phyloP scores from a whole-genome alignment of 2,113 vertebrate species.

The Delphinus delphis region DNA sequence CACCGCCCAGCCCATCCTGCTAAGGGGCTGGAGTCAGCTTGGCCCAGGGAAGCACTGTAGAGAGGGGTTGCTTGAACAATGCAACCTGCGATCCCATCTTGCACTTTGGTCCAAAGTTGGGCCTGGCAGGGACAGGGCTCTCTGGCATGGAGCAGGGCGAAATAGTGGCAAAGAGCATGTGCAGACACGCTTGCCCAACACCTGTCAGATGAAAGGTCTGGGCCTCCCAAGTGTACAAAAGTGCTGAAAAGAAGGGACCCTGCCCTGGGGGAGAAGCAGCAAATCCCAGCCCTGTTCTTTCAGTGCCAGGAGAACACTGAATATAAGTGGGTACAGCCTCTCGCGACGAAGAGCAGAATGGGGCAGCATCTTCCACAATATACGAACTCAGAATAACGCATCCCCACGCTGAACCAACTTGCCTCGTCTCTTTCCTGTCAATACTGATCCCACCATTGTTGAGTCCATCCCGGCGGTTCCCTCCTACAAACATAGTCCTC shows the following conservation, averaged over 20 bases:
- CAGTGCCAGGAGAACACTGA: constrained; percentile 2
- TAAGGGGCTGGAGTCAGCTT: neutral
- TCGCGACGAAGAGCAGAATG: neutral
- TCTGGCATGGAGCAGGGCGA: neutral
- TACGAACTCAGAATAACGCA: neutral
- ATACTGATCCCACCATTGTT: rapidly evolving
- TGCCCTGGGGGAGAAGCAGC: neutral
- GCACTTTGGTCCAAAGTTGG: constrained; percentile 74
- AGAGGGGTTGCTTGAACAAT: neutral
- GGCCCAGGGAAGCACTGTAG: constrained; percentile 44
- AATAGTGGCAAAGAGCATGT: neutral
- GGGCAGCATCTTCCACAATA: neutral
- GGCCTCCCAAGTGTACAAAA: constrained; percentile 10
- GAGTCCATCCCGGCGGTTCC: too few relatives aligned
- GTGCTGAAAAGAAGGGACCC: constrained; percentile 43
- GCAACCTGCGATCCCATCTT: constrained; percentile 54
- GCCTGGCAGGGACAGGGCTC: constrained; percentile 7
- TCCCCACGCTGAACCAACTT: neutral
- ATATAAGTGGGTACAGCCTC: neutral
- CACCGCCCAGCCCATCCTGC: constrained; percentile 3
- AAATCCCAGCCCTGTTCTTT: neutral
- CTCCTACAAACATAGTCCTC: rapidly evolving
- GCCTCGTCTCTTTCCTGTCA: neutral
- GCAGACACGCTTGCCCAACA: neutral
- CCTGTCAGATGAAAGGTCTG: neutral